These are phyloP conservation scores for Stegophylla sp. DNA, from an alignment of 2,888 invertebrate species.

Conservation along the genomic window DNA sequence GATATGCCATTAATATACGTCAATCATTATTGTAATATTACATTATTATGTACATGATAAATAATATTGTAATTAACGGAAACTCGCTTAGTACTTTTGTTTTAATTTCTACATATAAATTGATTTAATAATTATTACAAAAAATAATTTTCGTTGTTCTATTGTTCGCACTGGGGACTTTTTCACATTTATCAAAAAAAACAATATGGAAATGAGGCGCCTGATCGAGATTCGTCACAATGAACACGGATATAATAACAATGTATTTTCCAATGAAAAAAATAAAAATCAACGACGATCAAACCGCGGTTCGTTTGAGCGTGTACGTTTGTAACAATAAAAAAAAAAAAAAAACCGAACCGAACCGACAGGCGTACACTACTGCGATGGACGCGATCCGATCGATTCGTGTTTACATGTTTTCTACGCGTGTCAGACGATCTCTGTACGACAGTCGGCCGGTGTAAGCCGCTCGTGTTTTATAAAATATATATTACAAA, in stretches of 20 bases:
- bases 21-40: background rate
- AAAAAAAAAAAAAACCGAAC: too few species aligned
- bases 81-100: slow-evolving; percentile 6
- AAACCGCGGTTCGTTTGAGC: slow-evolving; percentile 29
- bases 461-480: background rate
- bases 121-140: too few species aligned
- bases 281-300: too few species aligned
- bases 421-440: background rate
- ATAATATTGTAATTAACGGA: background rate
- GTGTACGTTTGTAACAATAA: too few species aligned
- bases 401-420: background rate
- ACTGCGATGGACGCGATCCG: background rate
- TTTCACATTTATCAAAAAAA: too few species aligned
- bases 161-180: slow-evolving; percentile 12
- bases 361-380: background rate
- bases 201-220: slow-evolving; percentile 26
- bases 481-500: background rate
- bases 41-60: background rate
- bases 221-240: slow-evolving; percentile 19
- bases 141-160: slow-evolving; percentile 28
- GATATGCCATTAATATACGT: background rate
- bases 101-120: slow-evolving; percentile 40
- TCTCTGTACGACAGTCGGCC: background rate
- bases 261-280: slow-evolving; percentile 30
- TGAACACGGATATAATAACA: slow-evolving; percentile 31